A percentile compares a stretch with the other conserved stretches of the same genome.
Evolutionary conservation across 2,888 invertebrate species (phyloP).

Genomic region (Metallyticus violacea): DNA sequence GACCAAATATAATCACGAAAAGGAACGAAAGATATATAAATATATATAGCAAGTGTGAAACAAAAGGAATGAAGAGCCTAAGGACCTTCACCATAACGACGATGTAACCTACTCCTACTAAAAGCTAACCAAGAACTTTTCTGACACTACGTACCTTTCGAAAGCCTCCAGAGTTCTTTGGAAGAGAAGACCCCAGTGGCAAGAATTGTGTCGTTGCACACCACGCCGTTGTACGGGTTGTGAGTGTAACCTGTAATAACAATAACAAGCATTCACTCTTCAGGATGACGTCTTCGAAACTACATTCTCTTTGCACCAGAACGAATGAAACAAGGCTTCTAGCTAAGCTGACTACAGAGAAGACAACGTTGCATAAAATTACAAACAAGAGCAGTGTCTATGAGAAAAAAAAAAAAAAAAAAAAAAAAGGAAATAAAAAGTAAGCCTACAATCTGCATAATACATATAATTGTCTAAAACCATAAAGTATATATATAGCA

Average conservation of each 20-base stretch:
- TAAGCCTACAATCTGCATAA: too few relatives aligned
- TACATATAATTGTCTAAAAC: too few relatives aligned
- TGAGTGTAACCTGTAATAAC: conserved; percentile 69
- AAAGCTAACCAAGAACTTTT: neutral
- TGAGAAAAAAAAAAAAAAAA: too few relatives aligned
- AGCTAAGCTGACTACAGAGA: neutral
- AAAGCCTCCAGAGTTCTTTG: conserved; percentile 97
- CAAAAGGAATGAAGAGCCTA: neutral
- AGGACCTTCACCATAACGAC: neutral
- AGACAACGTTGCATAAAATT: neutral
- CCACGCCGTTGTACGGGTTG: conserved; percentile 97
- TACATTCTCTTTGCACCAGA: neutral
- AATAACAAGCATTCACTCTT: neutral
- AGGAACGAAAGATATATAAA: neutral
- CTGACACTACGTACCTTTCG: conserved; percentile 71
- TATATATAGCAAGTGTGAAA: neutral
- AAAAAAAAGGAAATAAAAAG: too few relatives aligned
- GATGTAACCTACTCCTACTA: neutral
- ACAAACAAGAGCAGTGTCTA: neutral
- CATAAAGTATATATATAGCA: too few relatives aligned
- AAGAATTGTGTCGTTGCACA: conserved; percentile 98
- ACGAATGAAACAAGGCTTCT: neutral
- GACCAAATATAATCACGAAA: neutral
- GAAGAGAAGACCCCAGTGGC: conserved; percentile 99
- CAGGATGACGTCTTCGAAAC: neutral